Evolutionary conservation across 1,140 invertebrate genomes (phyloP).

Genomic region (Belonocnema kinseyi): DNA sequence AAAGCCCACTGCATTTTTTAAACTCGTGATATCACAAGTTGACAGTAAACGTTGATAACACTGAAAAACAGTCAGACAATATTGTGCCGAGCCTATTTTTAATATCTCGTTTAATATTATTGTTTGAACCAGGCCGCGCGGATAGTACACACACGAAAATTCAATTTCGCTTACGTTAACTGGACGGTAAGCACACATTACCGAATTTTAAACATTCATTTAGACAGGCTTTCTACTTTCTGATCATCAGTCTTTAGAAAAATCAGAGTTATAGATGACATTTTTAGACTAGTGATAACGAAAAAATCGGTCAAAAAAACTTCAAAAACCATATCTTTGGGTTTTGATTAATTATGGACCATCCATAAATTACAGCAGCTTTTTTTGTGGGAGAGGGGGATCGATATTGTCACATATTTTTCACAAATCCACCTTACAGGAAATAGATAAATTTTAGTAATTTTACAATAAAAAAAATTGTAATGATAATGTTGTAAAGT

Average conservation of each 20-base stretch:
- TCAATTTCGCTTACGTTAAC: constrained; percentile 11
- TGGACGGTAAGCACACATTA: constrained; percentile 20
- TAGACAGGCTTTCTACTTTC: constrained; percentile 24
- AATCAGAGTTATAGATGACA: constrained; percentile 8
- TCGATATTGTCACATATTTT: too few relatives aligned
- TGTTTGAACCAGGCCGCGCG: constrained; percentile 26
- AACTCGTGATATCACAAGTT: constrained; percentile 6
- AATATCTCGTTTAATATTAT: neutral
- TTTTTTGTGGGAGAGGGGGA: too few relatives aligned
- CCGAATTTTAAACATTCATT: constrained; percentile 18
- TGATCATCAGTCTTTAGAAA: constrained; percentile 17
- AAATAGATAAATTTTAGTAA: too few relatives aligned
- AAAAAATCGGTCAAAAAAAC: neutral
- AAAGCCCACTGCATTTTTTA: constrained; percentile 12
- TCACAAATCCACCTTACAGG: too few relatives aligned
- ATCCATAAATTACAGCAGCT: too few relatives aligned
- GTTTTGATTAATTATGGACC: too few relatives aligned
- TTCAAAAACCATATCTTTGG: neutral
- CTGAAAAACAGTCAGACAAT: constrained; percentile 63
- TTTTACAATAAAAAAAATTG: too few relatives aligned
- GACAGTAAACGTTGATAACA: constrained; percentile 66
- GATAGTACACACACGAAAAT: constrained; percentile 3
- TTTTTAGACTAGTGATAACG: neutral
- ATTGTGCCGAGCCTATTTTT: constrained; percentile 45
- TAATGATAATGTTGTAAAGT: too few relatives aligned